Evolutionary conservation across 2,888 invertebrate species (phyloP).

Genomic region (Pachymerium ferrugineum): DNA sequence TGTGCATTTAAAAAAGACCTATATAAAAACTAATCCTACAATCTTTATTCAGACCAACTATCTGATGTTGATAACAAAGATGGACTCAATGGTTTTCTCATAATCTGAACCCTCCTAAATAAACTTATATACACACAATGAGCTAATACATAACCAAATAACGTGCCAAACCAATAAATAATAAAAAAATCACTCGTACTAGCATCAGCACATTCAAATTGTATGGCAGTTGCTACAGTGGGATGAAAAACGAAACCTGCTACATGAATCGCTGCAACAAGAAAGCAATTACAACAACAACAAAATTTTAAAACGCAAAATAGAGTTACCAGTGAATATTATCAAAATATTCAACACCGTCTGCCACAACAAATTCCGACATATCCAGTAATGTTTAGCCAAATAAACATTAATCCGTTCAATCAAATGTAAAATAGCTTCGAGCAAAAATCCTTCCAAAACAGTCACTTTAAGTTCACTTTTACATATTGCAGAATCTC

Average conservation of each 20-base stretch:
- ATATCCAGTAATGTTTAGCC: not conserved
- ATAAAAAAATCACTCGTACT: not conserved
- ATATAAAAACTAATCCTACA: too few species aligned
- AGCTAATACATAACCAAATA: not conserved
- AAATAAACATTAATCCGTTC: not conserved
- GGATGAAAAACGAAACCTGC: not conserved
- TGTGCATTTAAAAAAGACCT: too few species aligned
- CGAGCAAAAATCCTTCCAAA: not conserved
- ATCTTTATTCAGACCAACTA: too few species aligned
- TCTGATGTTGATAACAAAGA: too few species aligned
- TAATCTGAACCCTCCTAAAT: not conserved
- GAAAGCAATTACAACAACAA: not conserved
- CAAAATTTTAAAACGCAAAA: not conserved
- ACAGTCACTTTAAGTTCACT: not conserved
- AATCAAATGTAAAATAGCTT: not conserved
- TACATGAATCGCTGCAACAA: not conserved
- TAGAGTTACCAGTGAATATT: not conserved
- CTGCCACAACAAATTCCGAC: not conserved
- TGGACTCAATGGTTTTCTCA: too few species aligned
- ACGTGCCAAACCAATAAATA: not conserved
- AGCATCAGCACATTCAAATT: not conserved
- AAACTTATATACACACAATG: not conserved
- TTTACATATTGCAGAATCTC: too few species aligned
- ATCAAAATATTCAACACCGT: not conserved
- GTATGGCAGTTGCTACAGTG: not conserved